A percentile compares a stretch with the other conserved stretches of the same genome.
Evolutionary conservation across 2,888 invertebrate genomes (phyloP).

Genomic region (Drosophila demipolita): DNA sequence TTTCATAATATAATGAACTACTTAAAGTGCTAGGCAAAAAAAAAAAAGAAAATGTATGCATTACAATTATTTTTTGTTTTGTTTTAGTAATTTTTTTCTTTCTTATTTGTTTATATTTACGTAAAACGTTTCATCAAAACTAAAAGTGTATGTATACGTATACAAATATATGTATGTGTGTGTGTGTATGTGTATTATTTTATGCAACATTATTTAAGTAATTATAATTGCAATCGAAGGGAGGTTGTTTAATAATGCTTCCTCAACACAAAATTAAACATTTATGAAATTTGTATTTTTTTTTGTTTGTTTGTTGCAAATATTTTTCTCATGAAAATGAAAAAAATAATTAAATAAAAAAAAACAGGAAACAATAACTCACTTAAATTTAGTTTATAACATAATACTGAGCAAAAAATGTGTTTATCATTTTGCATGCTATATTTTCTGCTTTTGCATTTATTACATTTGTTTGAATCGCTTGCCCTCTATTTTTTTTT

Average conservation of each 20-base stretch:
- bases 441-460: constrained; percentile 57
- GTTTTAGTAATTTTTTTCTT: constrained; percentile 30
- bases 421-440: constrained; percentile 68
- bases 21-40: constrained; percentile 70
- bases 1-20: constrained; percentile 80
- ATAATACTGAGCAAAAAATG: constrained; percentile 85
- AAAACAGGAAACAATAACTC: constrained; percentile 74
- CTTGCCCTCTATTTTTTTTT: constrained; percentile 27
- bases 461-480: constrained; percentile 51
- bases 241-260: constrained; percentile 33
- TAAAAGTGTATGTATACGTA: constrained; percentile 30
- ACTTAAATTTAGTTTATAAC: constrained; percentile 84
- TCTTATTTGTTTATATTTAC: constrained; percentile 31
- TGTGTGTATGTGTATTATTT: constrained; percentile 28
- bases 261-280: constrained; percentile 39
- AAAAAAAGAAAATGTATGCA: constrained; percentile 44
- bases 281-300: constrained; percentile 6
- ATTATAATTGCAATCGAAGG: constrained; percentile 57
- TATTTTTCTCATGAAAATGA: constrained; percentile 17
- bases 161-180: constrained; percentile 6
- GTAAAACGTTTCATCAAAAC: constrained; percentile 45
- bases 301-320: constrained; percentile 14
- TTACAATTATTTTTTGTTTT: constrained; percentile 37
- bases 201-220: constrained; percentile 40
- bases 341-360: constrained; percentile 45